Conservation (phyloP, 2,113 vertebrate genomes). For the Taxidea taxus region DNA sequence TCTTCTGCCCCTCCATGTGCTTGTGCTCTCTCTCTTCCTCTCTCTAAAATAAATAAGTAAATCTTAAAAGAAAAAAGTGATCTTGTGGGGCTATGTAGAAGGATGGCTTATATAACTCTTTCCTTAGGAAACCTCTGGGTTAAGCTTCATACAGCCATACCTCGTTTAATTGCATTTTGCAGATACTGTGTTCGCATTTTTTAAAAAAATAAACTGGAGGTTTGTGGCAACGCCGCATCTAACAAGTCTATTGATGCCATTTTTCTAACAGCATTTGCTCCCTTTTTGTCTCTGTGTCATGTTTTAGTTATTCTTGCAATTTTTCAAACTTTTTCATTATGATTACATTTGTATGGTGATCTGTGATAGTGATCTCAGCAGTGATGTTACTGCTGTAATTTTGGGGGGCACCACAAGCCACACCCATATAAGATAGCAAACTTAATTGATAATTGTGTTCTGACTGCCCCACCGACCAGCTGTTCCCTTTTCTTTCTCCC, state of each 20-base stretch:
- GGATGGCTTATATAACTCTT: slow-evolving; percentile 1
- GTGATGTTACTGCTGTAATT: neutral
- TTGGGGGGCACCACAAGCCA: neutral
- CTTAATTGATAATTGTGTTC: neutral
- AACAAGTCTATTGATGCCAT: neutral
- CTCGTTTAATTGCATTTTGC: neutral
- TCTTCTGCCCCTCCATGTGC: neutral
- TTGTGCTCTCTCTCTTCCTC: neutral
- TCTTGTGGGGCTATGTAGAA: neutral
- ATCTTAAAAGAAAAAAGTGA: neutral
- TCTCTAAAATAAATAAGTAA: neutral
- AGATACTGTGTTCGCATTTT: neutral
- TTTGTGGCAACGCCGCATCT: neutral
- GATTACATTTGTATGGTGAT: neutral
- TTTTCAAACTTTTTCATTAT: neutral
- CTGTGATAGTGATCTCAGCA: neutral
- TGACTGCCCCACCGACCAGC: neutral
- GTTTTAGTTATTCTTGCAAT: neutral
- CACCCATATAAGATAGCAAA: neutral
- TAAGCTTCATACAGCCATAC: neutral
- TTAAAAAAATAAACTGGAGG: neutral
- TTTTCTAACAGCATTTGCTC: neutral
- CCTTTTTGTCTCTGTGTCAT: neutral
- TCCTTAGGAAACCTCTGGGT: neutral
- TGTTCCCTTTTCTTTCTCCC: neutral